phyloP scores from a whole-genome alignment of 2,888 invertebrate genomes.

The Nymphalis polychloros region DNA sequence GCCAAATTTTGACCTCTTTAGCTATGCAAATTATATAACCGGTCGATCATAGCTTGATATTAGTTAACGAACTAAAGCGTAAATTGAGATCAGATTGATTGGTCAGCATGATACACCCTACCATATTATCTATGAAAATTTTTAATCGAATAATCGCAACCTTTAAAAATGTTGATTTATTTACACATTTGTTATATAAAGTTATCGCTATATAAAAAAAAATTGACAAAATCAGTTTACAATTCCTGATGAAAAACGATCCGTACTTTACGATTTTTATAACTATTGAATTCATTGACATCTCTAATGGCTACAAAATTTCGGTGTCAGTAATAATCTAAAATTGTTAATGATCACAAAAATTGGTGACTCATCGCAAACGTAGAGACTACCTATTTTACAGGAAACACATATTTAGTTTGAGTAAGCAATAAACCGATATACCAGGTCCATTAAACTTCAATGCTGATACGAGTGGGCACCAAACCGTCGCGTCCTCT shows the following conservation, averaged over 20 bases:
- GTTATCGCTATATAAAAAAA: too few species aligned
- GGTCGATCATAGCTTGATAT: conserved; percentile 11
- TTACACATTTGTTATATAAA: too few species aligned
- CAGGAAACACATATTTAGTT: not conserved
- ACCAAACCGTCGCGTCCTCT: conserved; percentile 29
- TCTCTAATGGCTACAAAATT: not conserved
- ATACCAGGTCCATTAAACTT: conserved; percentile 29
- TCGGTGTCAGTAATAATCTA: not conserved
- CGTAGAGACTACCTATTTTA: not conserved
- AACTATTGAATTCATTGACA: too few species aligned
- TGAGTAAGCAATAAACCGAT: conserved; percentile 23
- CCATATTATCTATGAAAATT: too few species aligned
- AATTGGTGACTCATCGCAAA: too few species aligned
- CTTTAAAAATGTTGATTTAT: too few species aligned
- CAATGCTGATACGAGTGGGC: conserved; percentile 24
- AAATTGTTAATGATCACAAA: not conserved
- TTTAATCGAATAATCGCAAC: too few species aligned
- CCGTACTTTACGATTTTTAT: too few species aligned
- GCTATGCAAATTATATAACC: conserved; percentile 30
- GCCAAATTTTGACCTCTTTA: conserved; percentile 31
- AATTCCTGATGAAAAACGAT: too few species aligned
- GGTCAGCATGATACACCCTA: not conserved
- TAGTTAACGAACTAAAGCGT: conserved; percentile 1
- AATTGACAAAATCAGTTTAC: too few species aligned
- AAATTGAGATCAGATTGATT: not conserved